Evolutionary conservation across 1,140 invertebrate species (phyloP), one percentile per base, ranked within the genome.

Genomic region (Steinernema feltiae): DNA sequence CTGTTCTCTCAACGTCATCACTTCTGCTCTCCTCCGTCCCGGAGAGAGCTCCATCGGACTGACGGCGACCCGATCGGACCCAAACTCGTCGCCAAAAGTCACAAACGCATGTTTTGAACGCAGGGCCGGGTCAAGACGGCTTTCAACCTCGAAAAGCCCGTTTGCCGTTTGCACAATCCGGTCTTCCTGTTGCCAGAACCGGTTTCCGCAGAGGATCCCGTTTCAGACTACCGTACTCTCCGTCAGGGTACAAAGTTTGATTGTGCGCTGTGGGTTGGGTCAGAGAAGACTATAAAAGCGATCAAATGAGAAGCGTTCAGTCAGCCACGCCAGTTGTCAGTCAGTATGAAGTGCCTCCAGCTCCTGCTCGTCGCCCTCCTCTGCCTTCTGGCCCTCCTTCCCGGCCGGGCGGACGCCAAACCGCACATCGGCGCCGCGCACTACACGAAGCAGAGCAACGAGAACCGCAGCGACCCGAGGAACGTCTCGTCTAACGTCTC

Each of bases 1-100:
- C 24, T 63, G 53, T 63, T 63, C 53, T 63, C 24, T 63, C 53
- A 3, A 63, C 53, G 53, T 63, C 53, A 63, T 63, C 53, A 27
- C 24, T 27, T 27, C 53, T 63, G 53, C 53, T 63, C 53, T 27
- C 12, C 24, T 63, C 7, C 24, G 3, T 12, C 12, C 53, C 2
- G 53, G 12, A 15, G 53, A 41, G 35, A 41, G 35, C 35, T 7
- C 18, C 35, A 7, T 41, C 7, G 35, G 18, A 41, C 35, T 41
- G 35, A 41, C 18, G 35, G 18, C 35, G n/a, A n/a, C n/a, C n/a
- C n/a, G n/a, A n/a, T n/a, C n/a, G n/a, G n/a, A n/a, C n/a, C n/a
- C n/a, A n/a, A n/a, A n/a, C n/a, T n/a, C n/a, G n/a, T n/a, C n/a
- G n/a, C n/a, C n/a, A n/a, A n/a, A n/a, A n/a, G n/a, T n/a, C n/a